A percentile compares a stretch with the other conserved stretches of the same genome.
These are phyloP conservation scores for Gallinago stenura DNA, from an alignment of 2,797 vertebrate genomes.

Conservation along the genomic window DNA sequence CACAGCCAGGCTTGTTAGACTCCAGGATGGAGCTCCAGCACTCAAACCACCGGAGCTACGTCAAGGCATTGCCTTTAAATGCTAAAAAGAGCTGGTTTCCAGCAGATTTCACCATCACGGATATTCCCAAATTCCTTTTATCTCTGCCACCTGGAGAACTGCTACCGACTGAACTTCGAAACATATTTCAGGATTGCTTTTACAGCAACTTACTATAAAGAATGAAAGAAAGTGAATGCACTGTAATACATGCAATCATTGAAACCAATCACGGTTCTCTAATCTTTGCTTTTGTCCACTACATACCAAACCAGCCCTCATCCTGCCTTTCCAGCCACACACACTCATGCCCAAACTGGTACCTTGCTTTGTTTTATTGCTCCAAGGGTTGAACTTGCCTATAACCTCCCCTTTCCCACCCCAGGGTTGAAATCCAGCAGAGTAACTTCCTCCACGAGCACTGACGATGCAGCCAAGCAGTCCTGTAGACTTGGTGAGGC, in stretches of 20 bases:
- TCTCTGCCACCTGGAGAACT: background rate
- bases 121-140: background rate
- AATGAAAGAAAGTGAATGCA: background rate
- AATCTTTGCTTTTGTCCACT: background rate
- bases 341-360: background rate
- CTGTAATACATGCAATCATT: background rate
- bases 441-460: background rate
- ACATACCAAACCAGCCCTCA: background rate
- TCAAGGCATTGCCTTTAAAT: background rate
- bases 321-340: background rate
- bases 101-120: background rate
- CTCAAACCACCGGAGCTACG: background rate
- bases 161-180: background rate
- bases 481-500: background rate
- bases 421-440: background rate
- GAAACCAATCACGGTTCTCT: background rate
- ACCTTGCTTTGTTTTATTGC: background rate
- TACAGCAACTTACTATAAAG: background rate
- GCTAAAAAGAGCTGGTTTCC: background rate
- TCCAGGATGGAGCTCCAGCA: background rate
- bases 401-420: background rate
- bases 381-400: background rate
- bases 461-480: fast-evolving
- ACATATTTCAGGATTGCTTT: background rate
- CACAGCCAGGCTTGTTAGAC: background rate